Conservation (phyloP, 1,140 invertebrate genomes). For the Leptestheria dahalacensis region DNA sequence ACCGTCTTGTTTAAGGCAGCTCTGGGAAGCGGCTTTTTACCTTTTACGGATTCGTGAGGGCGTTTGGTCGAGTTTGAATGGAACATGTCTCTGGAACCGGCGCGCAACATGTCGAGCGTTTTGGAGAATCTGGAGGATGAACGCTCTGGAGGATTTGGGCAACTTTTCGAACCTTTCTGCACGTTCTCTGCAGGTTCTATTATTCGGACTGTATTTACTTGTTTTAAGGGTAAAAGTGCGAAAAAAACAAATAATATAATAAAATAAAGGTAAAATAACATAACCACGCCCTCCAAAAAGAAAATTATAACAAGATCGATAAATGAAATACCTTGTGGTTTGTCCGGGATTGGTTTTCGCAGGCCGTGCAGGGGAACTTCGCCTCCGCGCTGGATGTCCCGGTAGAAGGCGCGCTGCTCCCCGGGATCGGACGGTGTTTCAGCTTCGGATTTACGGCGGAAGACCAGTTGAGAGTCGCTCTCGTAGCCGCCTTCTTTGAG, state of each 20-base stretch:
- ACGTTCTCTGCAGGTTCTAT: neutral
- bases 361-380: slow-evolving; percentile 78
- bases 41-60: neutral
- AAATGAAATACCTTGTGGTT: slow-evolving; percentile 52
- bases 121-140: neutral
- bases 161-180: neutral
- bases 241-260: neutral
- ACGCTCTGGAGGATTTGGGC: neutral
- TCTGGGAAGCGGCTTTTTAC: neutral
- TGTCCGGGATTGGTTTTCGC: slow-evolving; percentile 69
- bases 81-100: no score
- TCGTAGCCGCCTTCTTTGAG: slow-evolving; percentile 78
- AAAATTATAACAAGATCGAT: no score
- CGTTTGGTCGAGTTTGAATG: neutral
- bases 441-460: slow-evolving; percentile 44
- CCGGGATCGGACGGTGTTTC: slow-evolving; percentile 45
- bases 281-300: no score
- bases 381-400: slow-evolving; percentile 71
- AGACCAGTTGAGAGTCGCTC: slow-evolving; percentile 73
- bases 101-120: neutral
- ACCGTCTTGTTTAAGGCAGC: neutral
- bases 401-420: slow-evolving; percentile 65
- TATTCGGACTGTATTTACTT: no score
- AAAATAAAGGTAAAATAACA: slow-evolving; percentile 18
- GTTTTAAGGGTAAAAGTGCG: neutral